phyloP scores from a whole-genome alignment of 2,888 invertebrate genomes.

The Netelia melanura region DNA sequence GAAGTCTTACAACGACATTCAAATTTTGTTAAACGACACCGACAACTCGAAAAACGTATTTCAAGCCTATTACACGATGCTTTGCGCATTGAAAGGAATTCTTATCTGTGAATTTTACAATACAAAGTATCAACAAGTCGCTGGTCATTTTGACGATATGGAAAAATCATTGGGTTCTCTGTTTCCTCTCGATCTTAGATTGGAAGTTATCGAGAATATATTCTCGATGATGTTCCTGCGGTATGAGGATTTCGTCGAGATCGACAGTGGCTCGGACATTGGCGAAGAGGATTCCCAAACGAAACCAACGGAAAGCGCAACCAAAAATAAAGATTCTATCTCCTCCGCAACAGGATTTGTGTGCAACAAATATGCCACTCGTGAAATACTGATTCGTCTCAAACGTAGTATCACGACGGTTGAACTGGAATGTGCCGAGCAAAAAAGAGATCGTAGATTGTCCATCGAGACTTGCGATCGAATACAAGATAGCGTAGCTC shows the following conservation, averaged over 20 bases:
- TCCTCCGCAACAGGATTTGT: conserved; percentile 85
- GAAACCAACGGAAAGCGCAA: conserved; percentile 77
- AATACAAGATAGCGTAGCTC: conserved; percentile 76
- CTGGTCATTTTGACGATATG: conserved; percentile 73
- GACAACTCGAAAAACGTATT: conserved; percentile 71
- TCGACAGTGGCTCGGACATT: conserved; percentile 82
- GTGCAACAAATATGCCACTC: conserved; percentile 87
- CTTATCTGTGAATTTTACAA: conserved; percentile 73
- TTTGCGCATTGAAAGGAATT: conserved; percentile 77
- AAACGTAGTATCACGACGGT: conserved; percentile 86
- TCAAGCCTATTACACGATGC: conserved; percentile 76
- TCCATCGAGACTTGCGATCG: conserved; percentile 17
- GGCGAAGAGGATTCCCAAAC: conserved; percentile 84
- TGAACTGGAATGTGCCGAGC: conserved; percentile 78
- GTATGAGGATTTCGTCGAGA: conserved; percentile 87
- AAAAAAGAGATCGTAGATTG: conserved; percentile 77
- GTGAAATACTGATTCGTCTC: conserved; percentile 87
- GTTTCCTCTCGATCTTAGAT: conserved; percentile 73
- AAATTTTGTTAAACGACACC: conserved; percentile 72
- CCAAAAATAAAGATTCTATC: conserved; percentile 76
- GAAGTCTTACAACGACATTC: conserved; percentile 72
- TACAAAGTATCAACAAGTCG: conserved; percentile 63
- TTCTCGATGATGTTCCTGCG: conserved; percentile 90
- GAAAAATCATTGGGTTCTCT: conserved; percentile 72
- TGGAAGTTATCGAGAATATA: conserved; percentile 90